phyloP scores from a whole-genome alignment of 1,140 invertebrate genomes.

The Diorhabda elongata region DNA sequence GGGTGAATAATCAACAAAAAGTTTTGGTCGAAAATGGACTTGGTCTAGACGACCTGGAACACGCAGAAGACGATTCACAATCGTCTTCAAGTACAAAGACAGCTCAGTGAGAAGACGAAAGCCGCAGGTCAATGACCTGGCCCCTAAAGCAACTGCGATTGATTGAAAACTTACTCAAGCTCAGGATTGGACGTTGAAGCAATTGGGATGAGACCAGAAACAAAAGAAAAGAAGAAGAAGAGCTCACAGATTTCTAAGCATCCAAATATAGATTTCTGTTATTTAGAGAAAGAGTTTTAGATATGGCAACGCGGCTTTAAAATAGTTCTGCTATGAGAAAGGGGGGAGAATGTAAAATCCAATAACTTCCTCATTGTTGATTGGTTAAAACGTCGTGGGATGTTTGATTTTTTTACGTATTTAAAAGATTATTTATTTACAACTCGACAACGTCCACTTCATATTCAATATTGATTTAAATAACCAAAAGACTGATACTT shows the following conservation, averaged over 20 bases:
- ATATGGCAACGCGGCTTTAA: not conserved
- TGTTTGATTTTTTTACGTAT: not conserved
- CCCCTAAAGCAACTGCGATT: too few relatives aligned
- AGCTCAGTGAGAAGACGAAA: too few relatives aligned
- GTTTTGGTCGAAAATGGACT: too few relatives aligned
- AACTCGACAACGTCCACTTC: not conserved
- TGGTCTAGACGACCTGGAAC: too few relatives aligned
- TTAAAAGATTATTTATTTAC: conserved; percentile 3
- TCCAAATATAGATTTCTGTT: not conserved
- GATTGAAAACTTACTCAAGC: too few relatives aligned
- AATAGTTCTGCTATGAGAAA: not conserved
- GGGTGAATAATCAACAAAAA: not conserved
- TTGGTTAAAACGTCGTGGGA: conserved; percentile 4
- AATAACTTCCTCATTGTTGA: not conserved
- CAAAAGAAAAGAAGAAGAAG: not conserved
- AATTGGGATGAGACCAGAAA: too few relatives aligned
- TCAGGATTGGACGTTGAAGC: too few relatives aligned
- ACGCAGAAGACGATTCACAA: too few relatives aligned
- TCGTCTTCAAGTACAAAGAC: too few relatives aligned
- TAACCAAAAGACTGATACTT: too few relatives aligned
- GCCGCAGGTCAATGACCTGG: too few relatives aligned
- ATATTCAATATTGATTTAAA: not conserved
- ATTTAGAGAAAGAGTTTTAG: not conserved
- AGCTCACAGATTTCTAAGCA: not conserved
- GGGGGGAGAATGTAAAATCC: conserved; percentile 3